phyloP scores from a whole-genome alignment of 92 coral and sea anemone species.

The Phenganax subtilis region DNA sequence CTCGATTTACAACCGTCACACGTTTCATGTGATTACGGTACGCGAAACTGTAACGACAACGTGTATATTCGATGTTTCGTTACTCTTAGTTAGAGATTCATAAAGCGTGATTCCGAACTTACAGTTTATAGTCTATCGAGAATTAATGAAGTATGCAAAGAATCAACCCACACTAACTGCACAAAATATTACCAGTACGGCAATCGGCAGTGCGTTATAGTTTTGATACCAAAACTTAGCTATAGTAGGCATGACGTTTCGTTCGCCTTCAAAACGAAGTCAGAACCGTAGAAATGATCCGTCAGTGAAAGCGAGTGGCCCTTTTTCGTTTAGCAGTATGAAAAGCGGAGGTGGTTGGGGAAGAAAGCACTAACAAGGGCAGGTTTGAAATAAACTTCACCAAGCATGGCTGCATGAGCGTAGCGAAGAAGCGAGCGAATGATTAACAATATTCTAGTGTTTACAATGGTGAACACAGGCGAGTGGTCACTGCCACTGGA shows the following conservation, averaged over 20 bases:
- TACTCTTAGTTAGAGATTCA: constrained; percentile 34
- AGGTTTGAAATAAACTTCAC: constrained; percentile 11
- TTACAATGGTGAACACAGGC: constrained; percentile 39
- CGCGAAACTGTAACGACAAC: neutral
- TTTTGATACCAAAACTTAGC: neutral
- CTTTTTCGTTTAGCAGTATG: neutral
- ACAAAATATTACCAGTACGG: neutral
- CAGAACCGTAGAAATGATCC: too few relatives aligned
- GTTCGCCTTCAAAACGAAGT: neutral
- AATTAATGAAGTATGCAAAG: constrained; percentile 37
- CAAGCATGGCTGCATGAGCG: constrained; percentile 29
- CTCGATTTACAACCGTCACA: neutral
- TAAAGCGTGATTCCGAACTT: constrained; percentile 40
- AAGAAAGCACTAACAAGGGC: constrained; percentile 27
- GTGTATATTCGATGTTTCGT: constrained; percentile 19
- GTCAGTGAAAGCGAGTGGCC: neutral
- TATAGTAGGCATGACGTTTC: neutral
- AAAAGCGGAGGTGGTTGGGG: constrained; percentile 40
- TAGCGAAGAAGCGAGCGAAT: constrained; percentile 14
- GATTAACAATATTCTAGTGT: constrained; percentile 28
- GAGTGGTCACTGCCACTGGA: constrained; percentile 29
- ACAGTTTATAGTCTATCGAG: constrained; percentile 35
- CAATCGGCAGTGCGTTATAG: neutral
- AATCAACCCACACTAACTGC: constrained; percentile 4
- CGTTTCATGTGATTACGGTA: neutral